Evolutionary conservation across 2,113 vertebrate genomes (phyloP), one percentile per base, ranked within the genome.

Genomic region (Gasterosteus nipponicus): DNA sequence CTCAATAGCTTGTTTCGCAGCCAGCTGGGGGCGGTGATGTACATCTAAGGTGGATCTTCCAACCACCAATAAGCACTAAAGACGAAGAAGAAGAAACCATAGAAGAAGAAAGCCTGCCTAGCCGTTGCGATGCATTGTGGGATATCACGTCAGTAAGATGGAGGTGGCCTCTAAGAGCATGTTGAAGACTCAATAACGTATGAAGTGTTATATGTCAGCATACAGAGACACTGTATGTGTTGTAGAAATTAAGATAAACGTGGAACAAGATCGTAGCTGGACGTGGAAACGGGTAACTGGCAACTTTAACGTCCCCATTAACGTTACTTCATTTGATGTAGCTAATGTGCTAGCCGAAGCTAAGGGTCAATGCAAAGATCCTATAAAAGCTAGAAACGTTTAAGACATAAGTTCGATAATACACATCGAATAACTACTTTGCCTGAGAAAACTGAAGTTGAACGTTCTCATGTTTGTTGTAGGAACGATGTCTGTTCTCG

Each of bases 71-170:
- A 16, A 57, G 6, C 54, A 57, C 54, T 7, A 31, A 31, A 3
- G 26, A 57, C 29, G 53, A 42, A 9, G 41, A 42, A 42, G 42
- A 44, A 0, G 2, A 7, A 64, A 38, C 35, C 35, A 38, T 38
- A 38, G 6, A 83, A 3, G 69, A 89, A 78, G 83, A 85, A 77
- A 83, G 35, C 35, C 35, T 38, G 35, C 35, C 35, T 38, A 7
- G 35, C 19, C 22, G 10, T 11, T 75, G 90, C 89, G 8, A 10
- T 84, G 93, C 82, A 91, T 89, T 86, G 41, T 92, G 93, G 93
- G 90, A 78, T 5, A 57, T n/a, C 1, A 57, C 22, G 29, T 10
- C 14, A 14, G 11, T 54, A 29, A 92, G 72, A 93, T 90, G 90
- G 90, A 81, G 12, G 81, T 73, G n/a, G 2, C 75, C 65, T 3